Conservation (phyloP, 2,797 vertebrate genomes). For the Synaphobranchus kaupii region DNA sequence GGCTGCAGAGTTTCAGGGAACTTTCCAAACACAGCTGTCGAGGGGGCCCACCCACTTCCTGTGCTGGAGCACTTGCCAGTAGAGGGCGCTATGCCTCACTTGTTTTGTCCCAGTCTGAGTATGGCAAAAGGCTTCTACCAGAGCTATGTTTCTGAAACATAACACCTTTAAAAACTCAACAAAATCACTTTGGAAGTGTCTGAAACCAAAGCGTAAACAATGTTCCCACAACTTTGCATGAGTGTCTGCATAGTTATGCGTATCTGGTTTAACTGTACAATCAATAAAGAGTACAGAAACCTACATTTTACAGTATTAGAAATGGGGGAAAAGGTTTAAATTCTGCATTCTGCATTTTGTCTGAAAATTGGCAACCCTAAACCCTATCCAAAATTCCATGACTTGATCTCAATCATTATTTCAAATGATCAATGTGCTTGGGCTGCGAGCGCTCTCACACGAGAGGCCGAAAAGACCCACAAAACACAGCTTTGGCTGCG, state of each 20-base stretch:
- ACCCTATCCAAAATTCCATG: not conserved
- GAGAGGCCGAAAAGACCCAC: not conserved
- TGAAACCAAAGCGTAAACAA: not conserved
- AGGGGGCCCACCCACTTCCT: constrained; percentile 53
- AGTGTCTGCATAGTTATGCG: not conserved
- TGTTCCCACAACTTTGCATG: not conserved
- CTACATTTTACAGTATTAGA: not conserved
- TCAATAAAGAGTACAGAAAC: not conserved
- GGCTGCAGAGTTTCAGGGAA: constrained; percentile 46
- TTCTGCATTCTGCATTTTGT: too few relatives aligned
- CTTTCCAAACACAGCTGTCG: constrained; percentile 53
- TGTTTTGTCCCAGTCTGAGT: not conserved
- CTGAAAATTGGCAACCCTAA: not conserved
- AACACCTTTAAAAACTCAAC: not conserved
- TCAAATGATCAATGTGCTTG: not conserved
- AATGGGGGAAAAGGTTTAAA: not conserved
- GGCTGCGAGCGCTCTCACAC: not conserved
- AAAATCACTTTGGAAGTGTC: not conserved
- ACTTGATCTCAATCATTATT: constrained; percentile 1
- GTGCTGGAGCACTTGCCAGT: constrained; percentile 48
- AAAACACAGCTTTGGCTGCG: not conserved
- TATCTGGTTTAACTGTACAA: not conserved
- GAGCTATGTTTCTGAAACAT: not conserved
- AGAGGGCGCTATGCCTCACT: constrained; percentile 58
- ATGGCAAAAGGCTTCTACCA: not conserved